A percentile compares a stretch with the other conserved stretches of the same genome.
Evolutionary conservation across 2,113 vertebrate genomes (phyloP).

Genomic region (Nasalis larvatus): DNA sequence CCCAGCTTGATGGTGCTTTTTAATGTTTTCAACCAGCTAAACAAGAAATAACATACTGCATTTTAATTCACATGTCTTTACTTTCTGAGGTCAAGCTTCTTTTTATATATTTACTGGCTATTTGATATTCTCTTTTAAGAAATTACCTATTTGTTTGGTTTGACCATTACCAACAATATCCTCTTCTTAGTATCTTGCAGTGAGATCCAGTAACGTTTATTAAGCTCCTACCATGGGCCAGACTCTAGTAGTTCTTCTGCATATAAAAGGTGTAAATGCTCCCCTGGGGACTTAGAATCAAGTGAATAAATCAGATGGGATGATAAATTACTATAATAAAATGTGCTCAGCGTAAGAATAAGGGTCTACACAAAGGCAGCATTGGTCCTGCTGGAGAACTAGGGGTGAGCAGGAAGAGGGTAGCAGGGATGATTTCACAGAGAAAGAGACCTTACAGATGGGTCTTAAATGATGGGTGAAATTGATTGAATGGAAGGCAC

Average conservation of each 20-base stretch:
- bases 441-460: background rate
- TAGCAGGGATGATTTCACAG: background rate
- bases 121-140: background rate
- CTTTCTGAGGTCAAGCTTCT: background rate
- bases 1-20: background rate
- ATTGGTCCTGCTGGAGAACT: rapidly evolving
- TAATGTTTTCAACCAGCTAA: background rate
- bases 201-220: background rate
- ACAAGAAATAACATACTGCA: background rate
- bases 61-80: background rate
- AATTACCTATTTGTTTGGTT: background rate
- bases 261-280: background rate
- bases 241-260: background rate
- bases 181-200: background rate
- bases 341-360: background rate
- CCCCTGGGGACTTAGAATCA: background rate
- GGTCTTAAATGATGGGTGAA: background rate
- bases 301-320: background rate
- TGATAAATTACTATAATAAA: background rate
- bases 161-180: background rate
- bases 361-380: background rate
- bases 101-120: background rate
- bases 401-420: background rate
- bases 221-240: background rate
- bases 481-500: background rate